phyloP scores from a whole-genome alignment of 2,888 invertebrate species.

The Agonopterix subpropinquella region DNA sequence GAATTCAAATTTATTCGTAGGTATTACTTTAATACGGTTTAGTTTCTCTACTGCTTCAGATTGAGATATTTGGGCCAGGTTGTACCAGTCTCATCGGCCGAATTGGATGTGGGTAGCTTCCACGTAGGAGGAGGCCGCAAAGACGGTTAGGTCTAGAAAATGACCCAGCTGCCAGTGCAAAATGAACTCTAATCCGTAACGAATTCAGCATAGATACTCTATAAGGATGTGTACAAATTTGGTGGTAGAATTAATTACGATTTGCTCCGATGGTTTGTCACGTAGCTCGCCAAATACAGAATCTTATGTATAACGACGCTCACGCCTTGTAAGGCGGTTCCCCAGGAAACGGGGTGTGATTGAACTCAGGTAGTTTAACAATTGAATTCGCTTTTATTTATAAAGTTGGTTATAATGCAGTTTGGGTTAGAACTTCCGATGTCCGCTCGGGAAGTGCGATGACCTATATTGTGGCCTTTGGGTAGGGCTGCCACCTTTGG shows the following conservation, averaged over 20 bases:
- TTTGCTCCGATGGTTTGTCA: conserved; percentile 44
- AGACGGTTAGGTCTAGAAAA: conserved; percentile 56
- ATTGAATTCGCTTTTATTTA: conserved; percentile 32
- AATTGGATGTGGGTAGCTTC: conserved; percentile 68
- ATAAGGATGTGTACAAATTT: conserved; percentile 48
- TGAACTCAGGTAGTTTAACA: conserved; percentile 36
- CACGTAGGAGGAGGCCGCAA: conserved; percentile 68
- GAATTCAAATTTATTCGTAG: too few species aligned
- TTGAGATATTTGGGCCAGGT: conserved; percentile 46
- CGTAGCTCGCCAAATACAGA: conserved; percentile 66
- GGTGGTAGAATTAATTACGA: conserved; percentile 64
- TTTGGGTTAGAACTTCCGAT: conserved; percentile 57
- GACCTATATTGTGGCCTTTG: conserved; percentile 22
- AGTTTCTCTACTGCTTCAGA: not conserved
- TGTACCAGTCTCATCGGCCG: conserved; percentile 33
- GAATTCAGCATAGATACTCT: conserved; percentile 43
- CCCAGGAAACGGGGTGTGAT: conserved; percentile 66
- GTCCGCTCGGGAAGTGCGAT: conserved; percentile 41
- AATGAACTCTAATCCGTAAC: conserved; percentile 40
- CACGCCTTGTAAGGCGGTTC: conserved; percentile 50
- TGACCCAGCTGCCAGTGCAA: conserved; percentile 31
- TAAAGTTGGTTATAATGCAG: conserved; percentile 51
- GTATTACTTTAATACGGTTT: too few species aligned
- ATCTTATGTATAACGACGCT: conserved; percentile 34
- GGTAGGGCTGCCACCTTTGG: too few species aligned